Evolutionary conservation across 2,797 vertebrate genomes (phyloP).

Genomic region (Diplodus sargus): DNA sequence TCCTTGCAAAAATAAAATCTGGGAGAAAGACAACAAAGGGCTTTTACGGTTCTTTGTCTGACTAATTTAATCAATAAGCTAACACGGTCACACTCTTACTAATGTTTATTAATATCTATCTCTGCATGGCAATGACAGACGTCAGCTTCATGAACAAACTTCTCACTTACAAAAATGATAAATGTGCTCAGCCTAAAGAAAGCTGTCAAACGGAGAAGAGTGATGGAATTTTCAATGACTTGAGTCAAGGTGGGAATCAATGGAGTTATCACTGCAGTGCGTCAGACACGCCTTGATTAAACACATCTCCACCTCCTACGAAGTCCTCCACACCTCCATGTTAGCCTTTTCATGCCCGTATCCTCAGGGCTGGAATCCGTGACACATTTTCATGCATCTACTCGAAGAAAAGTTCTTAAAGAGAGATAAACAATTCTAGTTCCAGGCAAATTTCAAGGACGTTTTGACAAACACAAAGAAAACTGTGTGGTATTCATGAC

Average conservation of each 20-base stretch:
- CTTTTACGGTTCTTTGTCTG: neutral
- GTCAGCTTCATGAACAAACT: neutral
- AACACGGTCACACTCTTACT: neutral
- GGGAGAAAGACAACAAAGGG: neutral
- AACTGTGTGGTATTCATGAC: neutral
- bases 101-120: neutral
- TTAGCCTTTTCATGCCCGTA: neutral
- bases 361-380: neutral
- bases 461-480: neutral
- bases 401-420: neutral
- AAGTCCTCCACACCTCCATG: neutral
- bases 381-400: no score
- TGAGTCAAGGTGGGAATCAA: slow-evolving; percentile 18
- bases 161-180: slow-evolving; percentile 2
- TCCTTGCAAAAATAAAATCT: neutral
- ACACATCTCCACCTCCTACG: slow-evolving; percentile 13
- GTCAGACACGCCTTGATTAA: slow-evolving; percentile 28
- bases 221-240: slow-evolving; percentile 36
- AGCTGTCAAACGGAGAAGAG: slow-evolving; percentile 12
- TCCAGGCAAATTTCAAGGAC: neutral
- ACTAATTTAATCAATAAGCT: no score
- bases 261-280: slow-evolving; percentile 37
- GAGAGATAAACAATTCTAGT: neutral
- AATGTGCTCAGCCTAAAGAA: slow-evolving; percentile 14
- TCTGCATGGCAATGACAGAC: neutral